Conservation (phyloP, 2,113 vertebrate species). For the Xyliphius kryptos region DNA sequence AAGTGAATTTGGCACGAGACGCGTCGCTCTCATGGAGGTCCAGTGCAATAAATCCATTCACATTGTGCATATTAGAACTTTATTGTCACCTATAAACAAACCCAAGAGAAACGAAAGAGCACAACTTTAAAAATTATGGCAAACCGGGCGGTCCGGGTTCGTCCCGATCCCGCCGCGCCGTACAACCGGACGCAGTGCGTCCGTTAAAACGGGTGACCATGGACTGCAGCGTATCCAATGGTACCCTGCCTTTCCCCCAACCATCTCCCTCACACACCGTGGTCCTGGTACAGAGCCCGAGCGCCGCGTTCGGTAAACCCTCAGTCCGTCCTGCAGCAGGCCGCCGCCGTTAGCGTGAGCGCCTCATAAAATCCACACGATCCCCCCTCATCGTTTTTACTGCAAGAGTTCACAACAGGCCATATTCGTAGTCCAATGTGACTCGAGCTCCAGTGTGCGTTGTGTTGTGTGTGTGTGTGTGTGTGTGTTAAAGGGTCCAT, state of each 20-base stretch:
- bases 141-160: slow-evolving; percentile 48
- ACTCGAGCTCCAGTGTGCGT: slow-evolving; percentile 18
- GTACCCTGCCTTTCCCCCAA: slow-evolving; percentile 27
- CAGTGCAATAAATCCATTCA: slow-evolving; percentile 58
- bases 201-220: slow-evolving; percentile 27
- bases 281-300: slow-evolving; percentile 13
- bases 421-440: slow-evolving; percentile 29
- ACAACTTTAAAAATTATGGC: slow-evolving; percentile 46
- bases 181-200: slow-evolving; percentile 26
- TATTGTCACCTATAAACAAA: slow-evolving; percentile 54
- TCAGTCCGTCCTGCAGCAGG: slow-evolving; percentile 49
- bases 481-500: slow-evolving; percentile 70
- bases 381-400: slow-evolving; percentile 30
- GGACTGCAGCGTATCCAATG: slow-evolving; percentile 33
- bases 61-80: slow-evolving; percentile 68
- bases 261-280: slow-evolving; percentile 30
- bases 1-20: slow-evolving; percentile 42
- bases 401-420: slow-evolving; percentile 16
- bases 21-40: slow-evolving; percentile 52
- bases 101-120: slow-evolving; percentile 20
- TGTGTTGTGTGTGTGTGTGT: slow-evolving; percentile 64
- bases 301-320: too few species aligned
- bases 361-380: slow-evolving; percentile 22
- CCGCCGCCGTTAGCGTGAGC: slow-evolving; percentile 36
- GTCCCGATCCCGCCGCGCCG: slow-evolving; percentile 49